Base-by-base conservation (phyloP, 2,888 invertebrate genomes). In the Lycophotia porphyrea region DNA sequence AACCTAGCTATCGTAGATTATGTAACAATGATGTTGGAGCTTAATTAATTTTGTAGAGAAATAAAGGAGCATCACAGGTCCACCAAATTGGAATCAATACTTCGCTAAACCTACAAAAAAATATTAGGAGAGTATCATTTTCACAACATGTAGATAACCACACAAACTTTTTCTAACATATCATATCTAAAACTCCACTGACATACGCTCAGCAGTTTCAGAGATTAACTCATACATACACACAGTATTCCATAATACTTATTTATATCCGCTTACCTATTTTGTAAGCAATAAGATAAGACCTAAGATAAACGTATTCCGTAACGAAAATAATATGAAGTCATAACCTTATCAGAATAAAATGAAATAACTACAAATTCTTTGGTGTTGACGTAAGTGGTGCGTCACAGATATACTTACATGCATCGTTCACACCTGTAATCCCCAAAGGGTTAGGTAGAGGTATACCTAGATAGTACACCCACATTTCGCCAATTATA, bases 271-370 rank as follows among this genome's bases (percentile, higher is more conserved):
- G 24, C 9, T 52, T 61, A 78, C 71, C 27, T 36, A 44, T 71
- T 36, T 44, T 24, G 52, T 49, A 61, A 15, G 13, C 52, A 44
- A 52, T 31, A 18, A 34, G 60, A 78, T 78, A 78, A 60, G 18
- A n/a, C 24, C 1, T 39, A 3, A 34, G 71, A 76, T 71, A 63
- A 61, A 55, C 36, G 4, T 63, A 64, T 79, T 79, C 71, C 55
- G 71, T 71, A 49, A 44, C 18, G 2, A 55, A 52, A 79, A 77
- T 78, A 78, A 47, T 24, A 63, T 79, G 39, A 63, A 55, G 63
- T 71, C 71, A 71, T 71, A 55, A 5, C 27, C 18, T 61, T 76
- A 78, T 78, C 70, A 21, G 4, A 0, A 11, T 21, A 60, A 34
- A 34, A 21, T 31, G n/a, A 34, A 42, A 78, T 42, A 42, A 34